Conservation (phyloP, 2,888 invertebrate species). For the Hanleya hanleyi region DNA sequence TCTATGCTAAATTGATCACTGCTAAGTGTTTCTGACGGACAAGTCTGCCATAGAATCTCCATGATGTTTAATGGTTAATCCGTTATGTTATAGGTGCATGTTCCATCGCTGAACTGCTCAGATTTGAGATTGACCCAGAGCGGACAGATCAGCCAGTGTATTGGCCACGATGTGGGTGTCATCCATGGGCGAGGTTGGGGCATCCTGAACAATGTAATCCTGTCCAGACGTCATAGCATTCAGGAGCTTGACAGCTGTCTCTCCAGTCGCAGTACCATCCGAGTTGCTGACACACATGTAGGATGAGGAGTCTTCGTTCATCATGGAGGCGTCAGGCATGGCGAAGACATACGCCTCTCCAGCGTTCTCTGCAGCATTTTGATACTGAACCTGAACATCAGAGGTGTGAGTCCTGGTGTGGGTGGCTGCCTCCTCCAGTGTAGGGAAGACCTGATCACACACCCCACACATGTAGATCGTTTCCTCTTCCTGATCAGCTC, state of each 20-base stretch:
- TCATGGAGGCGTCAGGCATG: not conserved
- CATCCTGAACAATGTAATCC: slow-evolving; percentile 7
- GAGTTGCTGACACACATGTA: not conserved
- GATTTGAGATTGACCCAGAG: slow-evolving; percentile 17
- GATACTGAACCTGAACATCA: not conserved
- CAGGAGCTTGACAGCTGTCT: slow-evolving; percentile 9
- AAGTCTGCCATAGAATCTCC: too few species aligned
- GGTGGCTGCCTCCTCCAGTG: slow-evolving; percentile 20
- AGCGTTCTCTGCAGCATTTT: not conserved
- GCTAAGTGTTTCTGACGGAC: too few species aligned
- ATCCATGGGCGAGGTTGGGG: not conserved
- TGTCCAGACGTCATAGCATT: not conserved
- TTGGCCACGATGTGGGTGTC: slow-evolving; percentile 26
- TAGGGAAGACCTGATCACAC: slow-evolving; percentile 36
- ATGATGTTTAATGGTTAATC: too few species aligned
- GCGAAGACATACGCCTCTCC: slow-evolving; percentile 2
- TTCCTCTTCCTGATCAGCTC: not conserved
- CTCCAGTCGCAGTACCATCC: slow-evolving; percentile 12
- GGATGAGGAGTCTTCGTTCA: not conserved
- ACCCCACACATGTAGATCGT: slow-evolving; percentile 42
- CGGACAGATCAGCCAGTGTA: slow-evolving; percentile 29
- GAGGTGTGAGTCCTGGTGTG: slow-evolving; percentile 16
- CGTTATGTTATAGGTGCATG: too few species aligned
- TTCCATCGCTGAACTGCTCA: too few species aligned
- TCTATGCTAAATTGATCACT: too few species aligned